Conservation (phyloP, 1,140 invertebrate genomes). For the Drosophila ercepeae region DNA sequence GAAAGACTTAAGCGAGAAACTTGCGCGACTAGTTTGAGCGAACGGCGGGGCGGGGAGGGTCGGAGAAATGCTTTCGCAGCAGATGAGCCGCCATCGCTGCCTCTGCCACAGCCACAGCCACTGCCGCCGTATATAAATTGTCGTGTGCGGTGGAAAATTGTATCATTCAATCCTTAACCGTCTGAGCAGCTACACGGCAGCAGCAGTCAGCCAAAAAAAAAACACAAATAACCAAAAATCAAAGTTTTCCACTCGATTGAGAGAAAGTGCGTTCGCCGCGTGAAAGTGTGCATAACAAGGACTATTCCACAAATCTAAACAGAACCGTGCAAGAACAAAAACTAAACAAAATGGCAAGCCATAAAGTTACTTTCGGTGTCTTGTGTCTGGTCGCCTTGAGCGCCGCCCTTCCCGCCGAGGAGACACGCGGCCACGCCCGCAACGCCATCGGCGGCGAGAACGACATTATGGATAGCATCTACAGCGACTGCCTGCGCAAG, state of each 20-base stretch:
- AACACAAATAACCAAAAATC: conserved; percentile 30
- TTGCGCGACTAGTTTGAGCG: conserved; percentile 72
- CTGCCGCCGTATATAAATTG: conserved; percentile 83
- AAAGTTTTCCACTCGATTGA: conserved; percentile 46
- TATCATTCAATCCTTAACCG: conserved; percentile 84
- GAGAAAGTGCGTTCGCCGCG: conserved; percentile 79
- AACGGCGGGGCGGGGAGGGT: conserved; percentile 16
- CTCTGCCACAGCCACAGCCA: conserved; percentile 14
- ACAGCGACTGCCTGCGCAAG: conserved; percentile 91
- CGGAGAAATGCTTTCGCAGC: conserved; percentile 74
- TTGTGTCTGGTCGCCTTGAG: conserved; percentile 85
- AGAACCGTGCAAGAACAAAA: conserved; percentile 35
- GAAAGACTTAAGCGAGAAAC: conserved; percentile 83
- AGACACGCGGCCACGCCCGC: conserved; percentile 85
- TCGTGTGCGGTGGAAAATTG: conserved; percentile 81
- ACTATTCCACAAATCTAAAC: conserved; percentile 60
- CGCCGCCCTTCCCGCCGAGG: conserved; percentile 88
- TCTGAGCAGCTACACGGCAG: conserved; percentile 83
- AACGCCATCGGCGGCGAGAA: conserved; percentile 88
- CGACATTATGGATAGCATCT: conserved; percentile 90
- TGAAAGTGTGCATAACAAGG: conserved; percentile 57
- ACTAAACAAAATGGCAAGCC: conserved; percentile 77
- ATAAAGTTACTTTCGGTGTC: conserved; percentile 83
- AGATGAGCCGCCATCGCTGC: conserved; percentile 57
- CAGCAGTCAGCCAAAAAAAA: conserved; percentile 62